Base-by-base conservation (phyloP, 2,888 invertebrate genomes). In the Imbricaverruca yamaguchii region DNA sequence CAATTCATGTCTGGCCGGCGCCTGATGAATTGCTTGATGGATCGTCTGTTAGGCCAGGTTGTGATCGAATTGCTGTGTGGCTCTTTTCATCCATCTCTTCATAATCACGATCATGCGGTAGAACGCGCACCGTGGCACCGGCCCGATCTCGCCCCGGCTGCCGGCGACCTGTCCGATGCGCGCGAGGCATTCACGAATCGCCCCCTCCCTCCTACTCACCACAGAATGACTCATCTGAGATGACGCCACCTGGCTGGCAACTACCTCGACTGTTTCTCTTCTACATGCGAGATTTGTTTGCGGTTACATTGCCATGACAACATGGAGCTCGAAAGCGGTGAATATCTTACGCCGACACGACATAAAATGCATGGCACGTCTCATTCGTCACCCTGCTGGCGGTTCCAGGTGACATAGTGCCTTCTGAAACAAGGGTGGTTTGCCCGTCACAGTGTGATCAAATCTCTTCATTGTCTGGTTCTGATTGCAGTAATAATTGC, bases 401-500 rank as follows among this genome's bases (percentile, higher is more conserved):
- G 13, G 39, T 13, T 15, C 39, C 13, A 69, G 39, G 69, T 69
- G 39, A 39, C 69, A 69, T 39, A 69, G 15, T 10, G 39, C 69
- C 39, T 15, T 39, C 12, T 39, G 39, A 39, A 39, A 39, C 23
- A 69, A 6, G 74, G 21, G 21, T 13, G 53, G 55, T 74, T 53
- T 74, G 55, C 53, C 74, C 55, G 53, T 74, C 74, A 55, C 74
- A 11, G 9, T 13, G 15, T 7, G 74, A 74, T 74, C 21, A 74
- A 55, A 74, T 74, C 74, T 55, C 55, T 13, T 55, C 9, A 8
- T 39, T 69, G 69, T 69, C 69, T 69, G 69, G 69, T 69, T 74
- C 18, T 39, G 55, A 55, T 55, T 74, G 55, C 74, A 55, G 74
- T 74, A 74, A 74, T 21, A 74, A 74, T 74, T 74, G 55, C 74